These are phyloP conservation scores for Rhodophaea formosa DNA, from an alignment of 2,888 invertebrate genomes.

Conservation along the genomic window DNA sequence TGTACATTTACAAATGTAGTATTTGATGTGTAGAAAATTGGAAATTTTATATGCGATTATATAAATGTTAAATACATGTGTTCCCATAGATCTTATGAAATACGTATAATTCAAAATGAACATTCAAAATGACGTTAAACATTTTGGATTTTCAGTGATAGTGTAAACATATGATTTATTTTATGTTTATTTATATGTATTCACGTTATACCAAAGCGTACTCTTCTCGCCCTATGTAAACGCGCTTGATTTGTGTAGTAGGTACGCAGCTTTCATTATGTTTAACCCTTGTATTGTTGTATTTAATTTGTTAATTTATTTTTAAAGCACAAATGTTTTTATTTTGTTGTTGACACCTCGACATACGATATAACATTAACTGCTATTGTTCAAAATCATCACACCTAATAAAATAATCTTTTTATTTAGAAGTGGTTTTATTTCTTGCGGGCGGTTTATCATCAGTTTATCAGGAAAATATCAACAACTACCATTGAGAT, in stretches of 20 bases:
- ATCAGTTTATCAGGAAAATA: too few relatives aligned
- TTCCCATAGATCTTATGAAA: background rate
- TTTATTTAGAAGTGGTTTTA: slow-evolving; percentile 58
- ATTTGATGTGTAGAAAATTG: slow-evolving; percentile 16
- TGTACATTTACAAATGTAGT: slow-evolving; percentile 29
- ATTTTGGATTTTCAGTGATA: background rate
- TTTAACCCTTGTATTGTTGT: slow-evolving; percentile 69
- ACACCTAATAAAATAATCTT: slow-evolving; percentile 79
- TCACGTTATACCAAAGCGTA: slow-evolving; percentile 38
- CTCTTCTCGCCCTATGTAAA: slow-evolving; percentile 70
- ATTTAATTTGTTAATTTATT: slow-evolving; percentile 79
- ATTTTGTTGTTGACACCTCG: slow-evolving; percentile 77
- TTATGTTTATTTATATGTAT: background rate
- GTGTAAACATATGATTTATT: background rate
- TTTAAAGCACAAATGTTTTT: slow-evolving; percentile 77
- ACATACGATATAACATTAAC: slow-evolving; percentile 72
- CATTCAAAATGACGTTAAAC: background rate
- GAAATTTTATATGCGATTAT: slow-evolving; percentile 20
- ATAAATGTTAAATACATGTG: slow-evolving; percentile 9
- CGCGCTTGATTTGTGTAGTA: slow-evolving; percentile 57
- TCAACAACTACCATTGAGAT: too few relatives aligned
- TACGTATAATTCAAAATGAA: background rate
- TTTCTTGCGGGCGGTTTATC: slow-evolving; percentile 29
- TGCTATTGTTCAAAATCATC: slow-evolving; percentile 76
- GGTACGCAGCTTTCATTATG: slow-evolving; percentile 45